These are phyloP conservation scores for Stenchaetothrips biformis DNA, from an alignment of 2,888 invertebrate species.

Conservation along the genomic window DNA sequence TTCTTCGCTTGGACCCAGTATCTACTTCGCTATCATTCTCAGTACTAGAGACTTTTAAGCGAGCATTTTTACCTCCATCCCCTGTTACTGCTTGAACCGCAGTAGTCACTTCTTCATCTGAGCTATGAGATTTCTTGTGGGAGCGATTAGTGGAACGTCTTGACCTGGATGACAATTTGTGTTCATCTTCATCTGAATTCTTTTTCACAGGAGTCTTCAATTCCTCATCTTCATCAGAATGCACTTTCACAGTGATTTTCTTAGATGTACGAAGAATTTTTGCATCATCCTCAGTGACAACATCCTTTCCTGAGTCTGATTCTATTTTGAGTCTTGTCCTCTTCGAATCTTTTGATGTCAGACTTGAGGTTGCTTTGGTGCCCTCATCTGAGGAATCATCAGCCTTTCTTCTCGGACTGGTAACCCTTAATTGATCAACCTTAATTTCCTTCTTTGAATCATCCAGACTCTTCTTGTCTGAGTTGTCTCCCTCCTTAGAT, in stretches of 20 bases:
- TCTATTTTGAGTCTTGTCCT: background rate
- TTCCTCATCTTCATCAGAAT: background rate
- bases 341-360: background rate
- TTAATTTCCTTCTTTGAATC: background rate
- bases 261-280: background rate
- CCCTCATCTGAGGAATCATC: background rate
- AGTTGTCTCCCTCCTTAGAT: background rate
- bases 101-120: constrained; percentile 13
- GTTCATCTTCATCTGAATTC: background rate
- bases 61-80: background rate
- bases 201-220: background rate
- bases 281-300: background rate
- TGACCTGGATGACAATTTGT: background rate
- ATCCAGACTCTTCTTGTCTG: background rate
- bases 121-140: background rate
- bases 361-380: background rate
- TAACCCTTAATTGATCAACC: background rate
- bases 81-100: background rate
- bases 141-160: background rate
- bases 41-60: background rate
- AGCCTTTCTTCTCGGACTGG: background rate
- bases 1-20: background rate
- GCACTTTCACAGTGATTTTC: background rate
- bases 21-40: background rate
- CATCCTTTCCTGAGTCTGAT: background rate